These are phyloP conservation scores for Erethizon dorsatum DNA, from an alignment of 2,797 vertebrate species.

Conservation along the genomic window DNA sequence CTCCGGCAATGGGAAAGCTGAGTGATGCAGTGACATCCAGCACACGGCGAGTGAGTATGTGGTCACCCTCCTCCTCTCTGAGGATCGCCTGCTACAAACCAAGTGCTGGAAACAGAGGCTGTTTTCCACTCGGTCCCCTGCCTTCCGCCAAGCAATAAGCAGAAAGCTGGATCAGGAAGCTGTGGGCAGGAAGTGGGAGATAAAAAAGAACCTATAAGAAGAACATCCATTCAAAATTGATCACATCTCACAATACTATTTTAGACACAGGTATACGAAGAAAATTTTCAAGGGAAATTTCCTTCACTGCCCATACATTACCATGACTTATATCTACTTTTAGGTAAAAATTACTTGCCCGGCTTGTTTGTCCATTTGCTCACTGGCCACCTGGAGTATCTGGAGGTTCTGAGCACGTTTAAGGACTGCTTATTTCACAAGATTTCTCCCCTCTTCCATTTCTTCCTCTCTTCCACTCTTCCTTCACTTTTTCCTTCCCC, in stretches of 20 bases:
- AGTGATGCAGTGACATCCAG: neutral
- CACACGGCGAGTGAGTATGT: rapidly evolving
- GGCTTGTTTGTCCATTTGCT: neutral
- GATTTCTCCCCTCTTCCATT: neutral
- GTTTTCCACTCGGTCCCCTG: neutral
- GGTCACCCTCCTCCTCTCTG: neutral
- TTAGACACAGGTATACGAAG: neutral
- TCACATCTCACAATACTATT: neutral
- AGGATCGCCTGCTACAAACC: neutral
- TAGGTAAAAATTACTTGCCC: neutral
- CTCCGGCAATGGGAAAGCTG: neutral
- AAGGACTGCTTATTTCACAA: neutral
- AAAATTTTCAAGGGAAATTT: neutral
- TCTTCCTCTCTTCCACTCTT: rapidly evolving
- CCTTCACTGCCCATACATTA: neutral
- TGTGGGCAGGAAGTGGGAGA: neutral
- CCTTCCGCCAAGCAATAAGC: neutral
- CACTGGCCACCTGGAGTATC: too few species aligned
- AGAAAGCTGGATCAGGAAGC: neutral
- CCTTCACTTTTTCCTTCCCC: neutral
- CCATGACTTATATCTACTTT: too few species aligned
- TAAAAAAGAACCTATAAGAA: too few species aligned
- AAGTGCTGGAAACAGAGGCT: too few species aligned
- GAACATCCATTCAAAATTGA: neutral
- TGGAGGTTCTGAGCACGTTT: neutral